Evolutionary conservation across 2,888 invertebrate genomes (phyloP), one percentile per base, ranked within the genome.

Genomic region (Drosophila atripex): DNA sequence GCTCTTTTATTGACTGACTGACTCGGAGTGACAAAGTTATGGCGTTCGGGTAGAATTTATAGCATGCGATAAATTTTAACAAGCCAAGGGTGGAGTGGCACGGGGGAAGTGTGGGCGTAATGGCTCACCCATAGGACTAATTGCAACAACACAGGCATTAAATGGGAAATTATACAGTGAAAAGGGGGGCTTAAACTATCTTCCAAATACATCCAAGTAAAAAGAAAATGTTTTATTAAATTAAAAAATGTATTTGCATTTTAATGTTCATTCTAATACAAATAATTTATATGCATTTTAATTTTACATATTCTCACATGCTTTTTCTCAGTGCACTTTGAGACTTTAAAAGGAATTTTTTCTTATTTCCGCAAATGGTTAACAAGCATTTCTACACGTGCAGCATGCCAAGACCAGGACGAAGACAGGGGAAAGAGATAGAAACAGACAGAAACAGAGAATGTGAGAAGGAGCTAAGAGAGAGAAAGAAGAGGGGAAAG

Each of bases 61-160:
- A 64, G 80, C 80, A 80, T 80, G 82, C 82, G 69, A 82, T 84
- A 79, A 84, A 84, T 77, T 79, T 77, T 63, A 79, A 84, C 77
- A 79, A 80, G 80, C 66, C 57, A 43, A 25, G 47, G 43, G 45
- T 23, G 41, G 32, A 32, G 25, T 32, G 47, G 32, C 66, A 41
- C 21, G 16, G 16, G 30, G 21, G 30, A 35, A 7, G 28, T 16
- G 53, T 41, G 7, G 16, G 23, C 8, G 28, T 41, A 25, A 25
- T 18, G 5, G 16, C 23, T 47, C 30, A 45, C 43, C 35, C 30
- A 39, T 21, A 38, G 30, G 45, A 68, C 80, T 80, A 80, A 80
- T 80, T 80, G 79, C 46, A 38, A 46, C 16, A 25, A 21, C 18
- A 32, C 23, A 16, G 38, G 23, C 45, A 28, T 53, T 53, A 46